These are phyloP conservation scores for Napeogenes sylphis DNA, from an alignment of 2,888 invertebrate genomes.

Conservation along the genomic window DNA sequence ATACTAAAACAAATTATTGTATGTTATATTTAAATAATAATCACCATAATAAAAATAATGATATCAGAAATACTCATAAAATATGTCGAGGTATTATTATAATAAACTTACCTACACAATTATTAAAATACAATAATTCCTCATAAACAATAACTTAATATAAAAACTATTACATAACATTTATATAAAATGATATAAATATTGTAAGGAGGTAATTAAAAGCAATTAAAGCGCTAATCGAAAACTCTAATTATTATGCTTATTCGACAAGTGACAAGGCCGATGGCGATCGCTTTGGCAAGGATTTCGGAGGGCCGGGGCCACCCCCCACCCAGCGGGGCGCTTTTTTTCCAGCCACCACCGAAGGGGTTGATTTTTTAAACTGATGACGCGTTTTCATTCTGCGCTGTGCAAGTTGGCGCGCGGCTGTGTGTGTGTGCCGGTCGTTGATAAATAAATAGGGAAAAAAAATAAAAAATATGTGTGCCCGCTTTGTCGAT, in stretches of 20 bases:
- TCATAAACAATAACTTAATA: slow-evolving; percentile 4
- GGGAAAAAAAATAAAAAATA: slow-evolving; percentile 41
- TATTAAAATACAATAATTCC: not conserved
- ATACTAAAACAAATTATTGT: too few relatives aligned
- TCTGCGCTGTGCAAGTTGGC: slow-evolving; percentile 76
- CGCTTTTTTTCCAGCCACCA: slow-evolving; percentile 73
- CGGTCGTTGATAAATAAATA: slow-evolving; percentile 70
- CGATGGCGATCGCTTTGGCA: slow-evolving; percentile 75
- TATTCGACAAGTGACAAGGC: slow-evolving; percentile 76
- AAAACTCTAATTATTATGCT: slow-evolving; percentile 75
- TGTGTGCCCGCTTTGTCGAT: slow-evolving; percentile 68
- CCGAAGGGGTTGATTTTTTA: slow-evolving; percentile 79
- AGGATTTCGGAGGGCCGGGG: slow-evolving; percentile 71
- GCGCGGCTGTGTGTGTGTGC: slow-evolving; percentile 73
- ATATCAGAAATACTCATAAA: too few relatives aligned
- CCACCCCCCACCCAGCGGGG: slow-evolving; percentile 64
- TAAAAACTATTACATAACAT: too few relatives aligned
- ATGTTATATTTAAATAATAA: too few relatives aligned
- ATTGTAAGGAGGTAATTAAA: slow-evolving; percentile 28
- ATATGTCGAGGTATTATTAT: too few relatives aligned
- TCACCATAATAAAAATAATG: not conserved
- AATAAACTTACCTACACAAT: too few relatives aligned
- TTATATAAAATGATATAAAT: too few relatives aligned
- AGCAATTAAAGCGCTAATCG: slow-evolving; percentile 60
- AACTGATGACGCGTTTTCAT: slow-evolving; percentile 80